Base-by-base conservation (phyloP, 2,888 invertebrate genomes). In the Balanococcus diminutus region DNA sequence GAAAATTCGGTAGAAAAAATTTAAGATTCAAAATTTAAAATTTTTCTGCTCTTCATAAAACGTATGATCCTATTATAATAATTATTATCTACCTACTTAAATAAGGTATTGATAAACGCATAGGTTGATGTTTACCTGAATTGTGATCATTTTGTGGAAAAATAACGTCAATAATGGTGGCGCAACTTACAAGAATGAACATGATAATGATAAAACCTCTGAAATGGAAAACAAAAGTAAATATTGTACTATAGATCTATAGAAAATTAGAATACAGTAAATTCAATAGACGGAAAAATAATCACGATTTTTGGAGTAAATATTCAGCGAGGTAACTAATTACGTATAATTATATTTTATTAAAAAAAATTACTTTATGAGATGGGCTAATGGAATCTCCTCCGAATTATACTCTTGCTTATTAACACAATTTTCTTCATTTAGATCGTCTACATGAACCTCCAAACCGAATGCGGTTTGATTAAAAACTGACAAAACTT, bases 401-500 rank as follows among this genome's bases (percentile, higher is more conserved):
- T 28, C 19, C 2, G 1, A 1, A 8, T 22, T 22, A 19, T 36
- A 79, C 36, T 36, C 75, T 19, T 36, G 5, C 9, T 36, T 79
- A 36, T 11, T 16, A 19, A n/a, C 36, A 22, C 75, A 79, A 19
- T 36, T 79, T 9, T 36, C 6, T 79, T 32, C n/a, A 9, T 6
- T 19, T 14, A 79, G 8, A 36, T 79, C 25, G 16, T 79, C 75
- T 11, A 79, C 32, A 79, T 79, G 75, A 79, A 19, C 75, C 36
- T 79, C 75, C 3, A 79, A 5, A 16, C 28, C 32, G n/a, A 79
- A 79, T 19, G 11, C 8, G 3, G 36, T 79, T 1, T 36, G 32
- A 79, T 79, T 79, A n/a, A 79, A 79, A 36, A 79, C 9, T 9
- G 75, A 79, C 36, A 79, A 36, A 36, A 19, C 36, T 36, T 79